A percentile compares a stretch with the other conserved stretches of the same genome.
Conservation (phyloP, 2,888 invertebrate genomes). For the Drosophila dives region DNA sequence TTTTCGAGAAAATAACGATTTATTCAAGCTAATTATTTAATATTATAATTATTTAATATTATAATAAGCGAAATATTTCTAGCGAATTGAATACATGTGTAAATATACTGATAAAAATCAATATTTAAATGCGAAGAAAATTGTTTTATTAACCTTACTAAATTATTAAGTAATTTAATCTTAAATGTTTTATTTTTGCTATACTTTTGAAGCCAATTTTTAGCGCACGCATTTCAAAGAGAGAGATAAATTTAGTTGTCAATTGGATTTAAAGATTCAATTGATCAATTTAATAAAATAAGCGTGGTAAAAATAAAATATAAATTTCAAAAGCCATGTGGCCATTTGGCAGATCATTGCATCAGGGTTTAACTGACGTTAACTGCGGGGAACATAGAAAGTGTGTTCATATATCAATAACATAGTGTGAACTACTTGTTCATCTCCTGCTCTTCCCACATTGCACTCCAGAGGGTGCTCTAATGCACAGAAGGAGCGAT, state of each 20-base stretch:
- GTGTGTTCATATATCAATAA: constrained; percentile 48
- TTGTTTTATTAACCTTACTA: neutral
- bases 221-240: neutral
- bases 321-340: neutral
- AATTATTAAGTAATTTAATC: neutral
- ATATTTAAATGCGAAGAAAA: too few species aligned
- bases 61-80: neutral
- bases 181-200: neutral
- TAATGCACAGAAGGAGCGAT: constrained; percentile 12
- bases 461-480: constrained; percentile 7
- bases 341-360: constrained; percentile 1
- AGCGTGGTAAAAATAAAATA: neutral
- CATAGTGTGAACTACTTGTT: constrained; percentile 11
- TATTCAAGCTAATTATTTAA: neutral
- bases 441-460: constrained; percentile 41
- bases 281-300: neutral
- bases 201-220: neutral
- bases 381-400: neutral
- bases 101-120: neutral
- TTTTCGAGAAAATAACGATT: neutral
- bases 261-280: neutral
- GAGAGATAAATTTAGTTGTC: neutral
- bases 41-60: neutral
- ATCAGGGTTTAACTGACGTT: constrained; percentile 5
- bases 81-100: neutral